Conservation (phyloP, 2,888 invertebrate genomes). For the Nomada flava region DNA sequence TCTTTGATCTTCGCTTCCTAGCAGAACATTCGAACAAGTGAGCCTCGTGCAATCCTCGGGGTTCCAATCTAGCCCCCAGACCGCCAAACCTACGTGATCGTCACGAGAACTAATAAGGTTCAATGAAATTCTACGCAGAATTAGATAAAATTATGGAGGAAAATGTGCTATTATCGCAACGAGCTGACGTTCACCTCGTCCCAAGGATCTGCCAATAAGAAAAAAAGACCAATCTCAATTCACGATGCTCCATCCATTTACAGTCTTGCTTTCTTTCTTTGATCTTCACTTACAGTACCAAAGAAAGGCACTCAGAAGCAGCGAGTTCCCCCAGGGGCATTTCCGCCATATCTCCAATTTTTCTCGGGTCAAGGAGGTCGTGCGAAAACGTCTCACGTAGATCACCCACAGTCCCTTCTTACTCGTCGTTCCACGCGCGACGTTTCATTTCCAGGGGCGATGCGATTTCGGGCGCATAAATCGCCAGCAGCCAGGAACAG, state of each 20-base stretch:
- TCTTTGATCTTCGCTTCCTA: constrained; percentile 59
- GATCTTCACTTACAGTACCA: constrained; percentile 25
- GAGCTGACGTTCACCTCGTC: too few species aligned
- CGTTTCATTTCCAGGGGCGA: constrained; percentile 77
- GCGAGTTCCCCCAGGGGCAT: constrained; percentile 26
- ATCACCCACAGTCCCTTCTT: constrained; percentile 45
- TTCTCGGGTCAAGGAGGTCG: constrained; percentile 71
- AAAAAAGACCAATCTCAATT: too few species aligned
- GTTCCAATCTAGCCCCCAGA: constrained; percentile 51
- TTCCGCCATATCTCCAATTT: constrained; percentile 61
- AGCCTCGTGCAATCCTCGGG: constrained; percentile 46
- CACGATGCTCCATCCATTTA: neutral
- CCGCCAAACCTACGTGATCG: too few species aligned
- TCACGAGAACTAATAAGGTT: too few species aligned
- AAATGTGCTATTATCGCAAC: too few species aligned
- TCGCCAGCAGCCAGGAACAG: constrained; percentile 75
- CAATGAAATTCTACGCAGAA: too few species aligned
- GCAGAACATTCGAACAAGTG: constrained; percentile 41
- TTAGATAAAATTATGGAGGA: too few species aligned
- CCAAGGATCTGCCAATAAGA: too few species aligned
- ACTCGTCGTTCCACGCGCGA: constrained; percentile 61
- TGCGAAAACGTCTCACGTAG: constrained; percentile 74
- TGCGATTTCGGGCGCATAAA: constrained; percentile 78
- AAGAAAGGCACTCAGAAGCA: constrained; percentile 3
- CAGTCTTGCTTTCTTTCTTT: constrained; percentile 18